Base-by-base conservation (phyloP, 2,113 vertebrate species). In the Colinus virginianus region DNA sequence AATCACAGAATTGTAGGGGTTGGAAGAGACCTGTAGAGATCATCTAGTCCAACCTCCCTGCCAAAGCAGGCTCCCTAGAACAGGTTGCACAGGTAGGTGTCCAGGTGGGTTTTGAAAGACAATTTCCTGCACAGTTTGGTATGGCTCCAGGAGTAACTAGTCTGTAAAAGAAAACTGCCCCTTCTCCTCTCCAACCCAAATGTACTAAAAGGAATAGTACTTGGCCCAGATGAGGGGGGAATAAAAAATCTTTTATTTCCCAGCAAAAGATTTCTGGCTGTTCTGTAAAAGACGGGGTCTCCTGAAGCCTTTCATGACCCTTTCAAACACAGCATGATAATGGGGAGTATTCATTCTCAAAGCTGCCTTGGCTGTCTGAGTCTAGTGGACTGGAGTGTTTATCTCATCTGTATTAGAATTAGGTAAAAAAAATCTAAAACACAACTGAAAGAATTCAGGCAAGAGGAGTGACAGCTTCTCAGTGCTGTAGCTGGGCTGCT, bases 191-290 rank as follows among this genome's bases (percentile, higher is more conserved):
- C 32, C 72, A 82, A 92, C 90, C 69, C 3, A 6, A 58, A 67
- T 45, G 21, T 69, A 67, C 58, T 96, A 93, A 93, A 94, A 94
- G 94, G 94, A 55, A 84, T 90, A 93, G 64, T 56, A 74, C 81
- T 96, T 93, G 92, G 94, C 95, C 93, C 75, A 77, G 71, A 82
- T 67, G 71, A 90, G 78, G 76, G 89, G 95, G 93, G 85, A 95
- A 88, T n/a, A 92, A 43, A 95, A 87, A 53, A 11, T 91, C 84
- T 94, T 96, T 96, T 96, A 80, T 96, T 84, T 90, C 82, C 61
- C 53, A 66, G 90, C 56, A 95, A 96, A 96, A 93, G 85, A 68
- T 81, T 94, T 86, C 87, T 94, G 91, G 85, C 93, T 94, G 45
- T 63, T 88, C 87, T 91, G 61, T 92, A 90, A 94, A 85, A 88